phyloP scores from a whole-genome alignment of 37 sponge, comb jelly and placozoan species.

The Petrosia ficiformis region DNA sequence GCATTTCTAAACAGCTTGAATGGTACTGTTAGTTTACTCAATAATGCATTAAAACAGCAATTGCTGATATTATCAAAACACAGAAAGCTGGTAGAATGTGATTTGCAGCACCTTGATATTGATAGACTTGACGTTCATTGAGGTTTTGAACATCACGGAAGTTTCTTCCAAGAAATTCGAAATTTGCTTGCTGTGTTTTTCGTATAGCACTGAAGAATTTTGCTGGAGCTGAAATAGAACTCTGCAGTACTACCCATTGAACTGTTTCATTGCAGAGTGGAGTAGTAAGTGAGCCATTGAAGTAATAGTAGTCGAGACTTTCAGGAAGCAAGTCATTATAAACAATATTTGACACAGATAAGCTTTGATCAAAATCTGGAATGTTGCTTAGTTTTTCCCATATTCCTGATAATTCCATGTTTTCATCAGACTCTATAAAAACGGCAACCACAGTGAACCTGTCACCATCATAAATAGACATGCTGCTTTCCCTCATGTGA shows the following conservation, averaged over 20 bases:
- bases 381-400: neutral
- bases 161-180: neutral
- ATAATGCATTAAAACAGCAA: too few species aligned
- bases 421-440: neutral
- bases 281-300: conserved; percentile 65
- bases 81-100: too few species aligned
- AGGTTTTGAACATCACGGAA: conserved; percentile 12
- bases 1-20: too few species aligned
- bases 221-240: conserved; percentile 25
- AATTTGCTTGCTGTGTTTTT: neutral
- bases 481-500: neutral
- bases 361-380: neutral
- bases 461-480: neutral
- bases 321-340: conserved; percentile 25
- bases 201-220: conserved; percentile 17
- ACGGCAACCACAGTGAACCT: neutral
- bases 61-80: too few species aligned
- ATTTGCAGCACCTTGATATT: neutral
- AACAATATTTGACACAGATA: neutral
- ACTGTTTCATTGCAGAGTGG: conserved; percentile 53
- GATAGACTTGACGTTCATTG: conserved; percentile 8
- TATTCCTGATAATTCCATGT: neutral
- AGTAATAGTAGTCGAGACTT: conserved; percentile 39
- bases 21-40: too few species aligned
- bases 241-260: conserved; percentile 63